Evolutionary conservation across 2,888 invertebrate genomes (phyloP), one percentile per base, ranked within the genome.

Genomic region (Lysandra bellargus): DNA sequence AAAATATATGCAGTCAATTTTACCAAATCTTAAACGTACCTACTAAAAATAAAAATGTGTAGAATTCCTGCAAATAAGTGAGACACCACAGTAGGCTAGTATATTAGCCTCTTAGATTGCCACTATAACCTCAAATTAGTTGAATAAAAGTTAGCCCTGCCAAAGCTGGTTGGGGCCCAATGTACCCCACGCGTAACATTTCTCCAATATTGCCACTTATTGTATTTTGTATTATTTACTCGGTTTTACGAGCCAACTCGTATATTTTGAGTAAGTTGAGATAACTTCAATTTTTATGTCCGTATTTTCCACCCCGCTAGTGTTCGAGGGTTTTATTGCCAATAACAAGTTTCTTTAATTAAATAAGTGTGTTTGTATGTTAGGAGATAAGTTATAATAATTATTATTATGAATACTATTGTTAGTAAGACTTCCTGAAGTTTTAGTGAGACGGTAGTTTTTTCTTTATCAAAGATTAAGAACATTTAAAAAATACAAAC

Each of bases 171-270:
- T 60, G 60, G 23, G 30, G 44, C 80, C 49, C 82, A 80, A 83
- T 92, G 85, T 85, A 78, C 76, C 85, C 1, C 73, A 0, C 82
- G 85, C 84, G 85, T 84, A 85, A 86, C 85, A 85, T 86, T 86
- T 88, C 90, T 88, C 85, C 90, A 90, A 92, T 93, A 93, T 91
- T 88, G 90, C 88, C 91, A 93, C 92, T 93, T 94, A 94, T 93
- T 93, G 93, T 94, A 93, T 94, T 93, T 93, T 93, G 94, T 94
- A 93, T 92, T 94, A 93, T 93, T 93, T 93, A 93, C 93, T 91
- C 88, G 89, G 90, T 89, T 92, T 94, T 94, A 94, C 91, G 92
- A 92, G 83, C 87, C 83, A 88, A 90, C 90, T 85, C 88, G 90
- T 90, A 92, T 93, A 93, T 92, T 94, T 93, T 91, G 89, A 92